Base-by-base conservation (phyloP, 2,113 vertebrate species). In the Catharus minimus region DNA sequence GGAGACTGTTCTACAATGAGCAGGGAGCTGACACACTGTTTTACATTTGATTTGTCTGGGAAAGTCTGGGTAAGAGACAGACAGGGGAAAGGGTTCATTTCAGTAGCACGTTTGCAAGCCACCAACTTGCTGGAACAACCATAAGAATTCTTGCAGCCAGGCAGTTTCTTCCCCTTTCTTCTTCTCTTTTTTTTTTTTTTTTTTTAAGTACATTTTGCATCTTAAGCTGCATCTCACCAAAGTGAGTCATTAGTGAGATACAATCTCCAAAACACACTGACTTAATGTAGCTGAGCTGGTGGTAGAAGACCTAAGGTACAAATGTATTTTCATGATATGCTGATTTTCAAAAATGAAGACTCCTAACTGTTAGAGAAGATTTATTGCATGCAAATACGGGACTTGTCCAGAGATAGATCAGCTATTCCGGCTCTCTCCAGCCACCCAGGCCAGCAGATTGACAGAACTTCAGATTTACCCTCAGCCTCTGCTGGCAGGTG, bases 211-310 rank as follows among this genome's bases (percentile, higher is more conserved):
- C 10, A 38, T 79, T 87, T 83, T 88, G 46, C 68, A 60, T 88
- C n/a, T 83, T 74, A 93, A 88, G 43, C 60, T 88, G 58, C 7
- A 2, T 74, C 52, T 81, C 44, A 77, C 47, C 33, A 15, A 79
- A 85, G 52, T 76, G 74, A 93, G 58, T 91, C 82, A 93, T 27
- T 66, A 61, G 46, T 17, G 67, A 89, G 85, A 82, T 82, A 82
- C 39, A 38, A 52, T 75, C 77, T 87, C 49, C 58, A 58, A 88
- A 93, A 64, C 66, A 86, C 7, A 18, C 15, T 33, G 52, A 60
- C 56, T 77, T 88, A n/a, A 88, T 8, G 13, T 18, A 33, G 77
- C 83, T 86, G 77, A 92, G 73, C 41, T 75, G 69, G 69, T 88
- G 57, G 66, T 58, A 93, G 57, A 82, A 78, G 47, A 74, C 44